Conservation (phyloP, 92 coral and sea anemone species). For the Diadumene lineata region DNA sequence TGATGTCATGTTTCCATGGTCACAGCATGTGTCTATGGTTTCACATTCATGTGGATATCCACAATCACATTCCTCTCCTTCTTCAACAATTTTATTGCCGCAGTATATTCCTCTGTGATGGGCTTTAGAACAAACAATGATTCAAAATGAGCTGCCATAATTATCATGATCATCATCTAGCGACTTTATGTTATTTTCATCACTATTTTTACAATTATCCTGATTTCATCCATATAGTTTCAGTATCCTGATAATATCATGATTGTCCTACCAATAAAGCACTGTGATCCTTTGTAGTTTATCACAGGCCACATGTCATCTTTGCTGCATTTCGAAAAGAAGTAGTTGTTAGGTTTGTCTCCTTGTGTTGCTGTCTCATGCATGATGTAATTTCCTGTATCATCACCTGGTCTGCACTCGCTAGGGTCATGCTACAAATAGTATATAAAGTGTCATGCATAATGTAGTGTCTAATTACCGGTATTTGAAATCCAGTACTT, state of each 20-base stretch:
- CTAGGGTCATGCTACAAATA: conserved; percentile 78
- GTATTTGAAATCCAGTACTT: too few relatives aligned
- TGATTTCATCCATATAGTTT: too few relatives aligned
- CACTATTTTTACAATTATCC: too few relatives aligned
- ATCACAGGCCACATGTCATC: conserved; percentile 59
- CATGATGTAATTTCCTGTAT: conserved; percentile 81
- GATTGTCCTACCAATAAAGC: conserved; percentile 75
- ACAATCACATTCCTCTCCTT: conserved; percentile 92
- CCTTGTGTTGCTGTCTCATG: conserved; percentile 70
- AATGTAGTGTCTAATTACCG: too few relatives aligned
- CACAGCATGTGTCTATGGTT: conserved; percentile 80
- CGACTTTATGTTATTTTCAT: neutral
- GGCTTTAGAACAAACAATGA: conserved; percentile 23
- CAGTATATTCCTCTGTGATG: conserved; percentile 73
- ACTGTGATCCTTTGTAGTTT: conserved; percentile 55
- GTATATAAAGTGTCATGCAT: neutral
- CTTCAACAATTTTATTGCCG: conserved; percentile 87
- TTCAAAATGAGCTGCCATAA: neutral
- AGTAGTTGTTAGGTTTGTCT: conserved; percentile 66
- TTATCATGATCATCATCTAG: neutral
- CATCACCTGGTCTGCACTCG: conserved; percentile 65
- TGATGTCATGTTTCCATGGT: conserved; percentile 55
- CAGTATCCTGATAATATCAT: too few relatives aligned
- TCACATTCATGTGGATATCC: conserved; percentile 71
- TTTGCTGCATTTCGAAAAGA: conserved; percentile 85